phyloP scores from a whole-genome alignment of 2,797 vertebrate species.

The Coregonus suidteri region DNA sequence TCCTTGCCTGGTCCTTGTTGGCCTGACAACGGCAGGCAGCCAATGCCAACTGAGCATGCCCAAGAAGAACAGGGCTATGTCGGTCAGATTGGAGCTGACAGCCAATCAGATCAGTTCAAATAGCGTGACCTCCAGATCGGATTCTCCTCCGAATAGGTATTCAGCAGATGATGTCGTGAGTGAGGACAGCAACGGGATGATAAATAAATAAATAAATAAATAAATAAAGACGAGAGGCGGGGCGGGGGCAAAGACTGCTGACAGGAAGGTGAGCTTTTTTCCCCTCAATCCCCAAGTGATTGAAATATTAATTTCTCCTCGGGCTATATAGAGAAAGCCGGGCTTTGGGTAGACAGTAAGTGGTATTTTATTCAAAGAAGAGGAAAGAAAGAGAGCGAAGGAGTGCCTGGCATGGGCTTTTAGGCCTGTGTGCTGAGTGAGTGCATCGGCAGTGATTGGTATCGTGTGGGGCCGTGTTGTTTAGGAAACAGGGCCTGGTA shows the following conservation, averaged over 20 bases:
- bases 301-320: conserved; percentile 97
- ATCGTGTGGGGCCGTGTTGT: conserved; percentile 62
- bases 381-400: conserved; percentile 47
- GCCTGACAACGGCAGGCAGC: conserved; percentile 79
- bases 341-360: conserved; percentile 83
- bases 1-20: conserved; percentile 80
- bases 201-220: conserved; percentile 52
- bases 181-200: conserved; percentile 50
- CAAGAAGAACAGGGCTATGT: conserved; percentile 80
- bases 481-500: conserved; percentile 50
- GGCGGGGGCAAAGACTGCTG: conserved; percentile 75
- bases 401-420: conserved; percentile 57
- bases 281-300: conserved; percentile 82
- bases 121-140: conserved; percentile 75
- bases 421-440: conserved; percentile 36
- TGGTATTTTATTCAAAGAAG: conserved; percentile 84
- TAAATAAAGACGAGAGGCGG: conserved; percentile 26
- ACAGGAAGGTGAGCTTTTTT: conserved; percentile 76
- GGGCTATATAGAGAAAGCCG: conserved; percentile 80
- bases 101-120: conserved; percentile 87
- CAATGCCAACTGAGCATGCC: conserved; percentile 81
- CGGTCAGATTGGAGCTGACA: conserved; percentile 86
- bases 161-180: conserved; percentile 53
- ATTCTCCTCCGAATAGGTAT: conserved; percentile 76
- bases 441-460: conserved; percentile 63